phyloP scores from a whole-genome alignment of 2,113 vertebrate species.

The Ophthalmolycus amberensis region DNA sequence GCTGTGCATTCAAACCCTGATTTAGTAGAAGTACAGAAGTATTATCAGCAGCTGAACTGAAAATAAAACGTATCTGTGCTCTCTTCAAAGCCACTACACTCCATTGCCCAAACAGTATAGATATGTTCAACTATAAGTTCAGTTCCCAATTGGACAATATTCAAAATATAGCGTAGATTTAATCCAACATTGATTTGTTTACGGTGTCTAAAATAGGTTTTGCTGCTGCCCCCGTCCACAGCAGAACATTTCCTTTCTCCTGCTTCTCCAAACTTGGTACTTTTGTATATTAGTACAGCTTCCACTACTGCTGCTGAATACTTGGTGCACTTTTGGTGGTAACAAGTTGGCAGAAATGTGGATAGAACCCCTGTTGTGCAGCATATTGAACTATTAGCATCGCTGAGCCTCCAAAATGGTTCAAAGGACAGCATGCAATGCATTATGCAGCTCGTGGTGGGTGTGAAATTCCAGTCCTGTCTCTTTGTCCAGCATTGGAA shows the following conservation, averaged over 20 bases:
- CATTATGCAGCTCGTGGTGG: conserved; percentile 10
- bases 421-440: conserved; percentile 20
- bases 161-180: too few species aligned
- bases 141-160: too few species aligned
- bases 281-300: background rate
- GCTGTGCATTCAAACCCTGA: background rate
- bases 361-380: background rate
- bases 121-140: too few species aligned
- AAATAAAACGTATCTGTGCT: too few species aligned
- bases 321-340: background rate
- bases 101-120: too few species aligned
- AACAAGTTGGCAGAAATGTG: background rate
- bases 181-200: too few species aligned
- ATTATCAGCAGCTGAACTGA: background rate
- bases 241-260: too few species aligned
- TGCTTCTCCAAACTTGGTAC: background rate
- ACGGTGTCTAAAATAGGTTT: too few species aligned
- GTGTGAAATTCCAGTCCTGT: background rate
- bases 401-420: background rate
- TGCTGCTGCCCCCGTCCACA: too few species aligned
- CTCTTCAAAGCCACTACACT: too few species aligned
- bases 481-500: background rate
- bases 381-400: background rate
- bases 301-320: background rate
- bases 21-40: background rate